Evolutionary conservation across 1,140 invertebrate genomes (phyloP).

Genomic region (Cyclargus thomasi): DNA sequence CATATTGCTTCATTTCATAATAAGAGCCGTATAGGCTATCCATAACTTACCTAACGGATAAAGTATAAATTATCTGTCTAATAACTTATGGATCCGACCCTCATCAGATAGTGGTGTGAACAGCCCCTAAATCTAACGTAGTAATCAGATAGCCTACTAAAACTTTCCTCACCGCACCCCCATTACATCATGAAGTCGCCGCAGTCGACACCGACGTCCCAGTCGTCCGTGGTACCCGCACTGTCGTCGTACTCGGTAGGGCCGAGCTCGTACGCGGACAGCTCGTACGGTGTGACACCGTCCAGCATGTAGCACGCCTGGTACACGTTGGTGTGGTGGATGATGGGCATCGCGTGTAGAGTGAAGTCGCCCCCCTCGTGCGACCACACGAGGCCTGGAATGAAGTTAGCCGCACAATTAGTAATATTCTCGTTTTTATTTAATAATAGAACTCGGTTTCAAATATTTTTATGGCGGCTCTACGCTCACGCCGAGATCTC

Average conservation of each 20-base stretch:
- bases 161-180: not conserved
- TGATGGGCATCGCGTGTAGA: conserved; percentile 77
- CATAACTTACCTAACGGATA: too few relatives aligned
- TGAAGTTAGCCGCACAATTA: not conserved
- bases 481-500: too few relatives aligned
- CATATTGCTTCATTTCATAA: too few relatives aligned
- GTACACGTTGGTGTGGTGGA: conserved; percentile 77
- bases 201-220: conserved; percentile 78
- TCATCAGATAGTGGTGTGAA: too few relatives aligned
- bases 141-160: not conserved
- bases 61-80: too few relatives aligned
- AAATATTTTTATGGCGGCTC: too few relatives aligned
- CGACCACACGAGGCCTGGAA: conserved; percentile 77
- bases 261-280: conserved; percentile 75
- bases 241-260: conserved; percentile 77
- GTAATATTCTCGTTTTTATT: too few relatives aligned
- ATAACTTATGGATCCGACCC: too few relatives aligned
- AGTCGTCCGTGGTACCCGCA: conserved; percentile 77
- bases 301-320: conserved; percentile 73
- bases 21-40: too few relatives aligned
- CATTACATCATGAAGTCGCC: conserved; percentile 79
- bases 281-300: conserved; percentile 77
- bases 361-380: conserved; percentile 78
- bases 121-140: too few relatives aligned
- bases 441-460: too few relatives aligned